Evolutionary conservation across 2,113 vertebrate genomes (phyloP).

Genomic region (Nymphicus hollandicus): DNA sequence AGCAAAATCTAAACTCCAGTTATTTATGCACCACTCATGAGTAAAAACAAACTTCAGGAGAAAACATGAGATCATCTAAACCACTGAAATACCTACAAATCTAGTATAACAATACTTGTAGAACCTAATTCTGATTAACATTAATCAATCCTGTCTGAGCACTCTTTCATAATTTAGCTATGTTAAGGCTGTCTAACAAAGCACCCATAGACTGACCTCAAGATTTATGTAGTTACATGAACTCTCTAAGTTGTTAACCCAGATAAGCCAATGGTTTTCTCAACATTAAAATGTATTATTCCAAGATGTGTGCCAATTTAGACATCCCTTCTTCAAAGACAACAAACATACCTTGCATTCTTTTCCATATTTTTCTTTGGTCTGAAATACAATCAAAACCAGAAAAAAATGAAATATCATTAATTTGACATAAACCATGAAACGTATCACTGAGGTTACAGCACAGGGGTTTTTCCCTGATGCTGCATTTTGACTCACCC

Average conservation of each 20-base stretch:
- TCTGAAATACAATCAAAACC: constrained; percentile 75
- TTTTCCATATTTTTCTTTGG: constrained; percentile 98
- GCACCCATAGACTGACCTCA: neutral
- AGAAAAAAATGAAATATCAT: neutral
- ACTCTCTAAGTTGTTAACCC: neutral
- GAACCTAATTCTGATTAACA: neutral
- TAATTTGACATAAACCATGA: neutral
- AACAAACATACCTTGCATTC: constrained; percentile 91
- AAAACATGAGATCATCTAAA: neutral
- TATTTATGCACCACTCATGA: neutral
- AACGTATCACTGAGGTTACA: accelerated
- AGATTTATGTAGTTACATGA: neutral
- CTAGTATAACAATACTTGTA: neutral
- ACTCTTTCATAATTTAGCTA: neutral
- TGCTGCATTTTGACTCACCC: neutral
- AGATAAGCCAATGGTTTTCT: neutral
- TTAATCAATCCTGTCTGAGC: neutral
- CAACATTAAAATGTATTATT: neutral
- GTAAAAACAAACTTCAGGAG: neutral
- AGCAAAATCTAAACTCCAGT: neutral
- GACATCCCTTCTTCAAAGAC: neutral
- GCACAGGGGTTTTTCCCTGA: neutral
- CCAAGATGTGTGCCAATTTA: neutral
- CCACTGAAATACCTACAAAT: neutral
- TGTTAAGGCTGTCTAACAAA: neutral